Evolutionary conservation across 2,113 vertebrate genomes (phyloP).

Genomic region (Peromyscus maniculatus): DNA sequence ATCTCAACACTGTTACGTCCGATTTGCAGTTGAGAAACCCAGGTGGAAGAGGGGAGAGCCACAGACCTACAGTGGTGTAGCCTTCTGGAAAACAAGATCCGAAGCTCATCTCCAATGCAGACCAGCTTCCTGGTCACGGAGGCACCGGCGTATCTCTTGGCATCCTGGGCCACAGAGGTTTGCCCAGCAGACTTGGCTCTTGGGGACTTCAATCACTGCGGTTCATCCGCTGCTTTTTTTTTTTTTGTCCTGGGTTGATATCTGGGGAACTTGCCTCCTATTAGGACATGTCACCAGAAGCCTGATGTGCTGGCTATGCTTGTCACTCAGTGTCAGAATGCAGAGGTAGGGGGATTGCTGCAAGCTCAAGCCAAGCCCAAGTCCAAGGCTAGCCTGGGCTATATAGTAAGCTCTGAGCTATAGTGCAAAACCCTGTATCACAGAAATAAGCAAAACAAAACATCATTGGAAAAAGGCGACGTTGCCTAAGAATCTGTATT

Average conservation of each 20-base stretch:
- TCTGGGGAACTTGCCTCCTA: neutral
- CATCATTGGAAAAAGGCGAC: no score
- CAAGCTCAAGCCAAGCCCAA: neutral
- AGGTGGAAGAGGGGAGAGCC: neutral
- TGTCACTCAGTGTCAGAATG: neutral
- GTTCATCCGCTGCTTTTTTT: neutral
- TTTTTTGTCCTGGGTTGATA: no score
- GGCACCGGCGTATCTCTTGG: rapidly evolving
- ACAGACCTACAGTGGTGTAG: rapidly evolving
- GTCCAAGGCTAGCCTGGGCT: neutral
- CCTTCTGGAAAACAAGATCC: neutral
- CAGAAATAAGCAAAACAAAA: neutral
- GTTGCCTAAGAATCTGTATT: no score
- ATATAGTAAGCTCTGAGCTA: neutral
- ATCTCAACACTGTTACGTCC: rapidly evolving
- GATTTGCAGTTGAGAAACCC: no score
- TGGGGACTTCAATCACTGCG: neutral
- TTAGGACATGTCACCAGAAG: neutral
- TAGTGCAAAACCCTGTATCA: neutral
- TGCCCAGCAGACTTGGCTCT: rapidly evolving
- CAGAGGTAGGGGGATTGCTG: neutral
- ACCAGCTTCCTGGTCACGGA: neutral
- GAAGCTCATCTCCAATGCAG: neutral
- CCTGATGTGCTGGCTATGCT: neutral
- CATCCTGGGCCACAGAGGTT: rapidly evolving